These are phyloP conservation scores for Zaprionus taronus DNA, from an alignment of 1,140 invertebrate genomes.

Conservation along the genomic window DNA sequence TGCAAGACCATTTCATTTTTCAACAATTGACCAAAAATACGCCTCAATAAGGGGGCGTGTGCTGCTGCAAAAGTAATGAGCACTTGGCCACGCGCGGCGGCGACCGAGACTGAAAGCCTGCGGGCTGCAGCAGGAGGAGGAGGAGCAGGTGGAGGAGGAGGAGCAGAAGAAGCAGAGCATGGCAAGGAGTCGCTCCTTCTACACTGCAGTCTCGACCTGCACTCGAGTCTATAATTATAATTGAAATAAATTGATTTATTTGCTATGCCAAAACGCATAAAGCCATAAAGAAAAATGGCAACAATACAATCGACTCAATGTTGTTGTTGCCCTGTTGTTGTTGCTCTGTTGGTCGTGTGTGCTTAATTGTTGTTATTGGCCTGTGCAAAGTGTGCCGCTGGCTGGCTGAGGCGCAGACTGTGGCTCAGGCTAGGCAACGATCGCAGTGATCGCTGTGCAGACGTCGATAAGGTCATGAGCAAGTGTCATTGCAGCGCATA, in stretches of 20 bases:
- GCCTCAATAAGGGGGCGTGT: slow-evolving; percentile 73
- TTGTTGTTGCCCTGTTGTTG: slow-evolving; percentile 19
- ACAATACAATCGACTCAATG: slow-evolving; percentile 66
- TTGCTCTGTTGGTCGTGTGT: slow-evolving; percentile 48
- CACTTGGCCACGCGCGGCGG: slow-evolving; percentile 76
- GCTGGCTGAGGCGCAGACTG: slow-evolving; percentile 47
- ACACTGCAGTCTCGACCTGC: slow-evolving; percentile 33
- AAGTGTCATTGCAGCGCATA: slow-evolving; percentile 81
- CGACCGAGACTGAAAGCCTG: background rate
- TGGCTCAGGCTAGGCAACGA: slow-evolving; percentile 23
- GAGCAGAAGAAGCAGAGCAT: slow-evolving; percentile 1
- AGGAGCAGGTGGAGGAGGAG: slow-evolving; percentile 32
- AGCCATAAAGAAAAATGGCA: slow-evolving; percentile 83
- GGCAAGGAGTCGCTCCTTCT: slow-evolving; percentile 12
- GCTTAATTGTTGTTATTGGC: slow-evolving; percentile 81
- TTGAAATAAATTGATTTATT: slow-evolving; percentile 83
- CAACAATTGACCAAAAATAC: slow-evolving; percentile 77
- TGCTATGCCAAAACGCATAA: slow-evolving; percentile 82
- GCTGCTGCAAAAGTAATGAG: slow-evolving; percentile 74
- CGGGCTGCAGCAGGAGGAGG: slow-evolving; percentile 23
- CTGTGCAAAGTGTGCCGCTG: slow-evolving; percentile 60
- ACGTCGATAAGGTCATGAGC: slow-evolving; percentile 80
- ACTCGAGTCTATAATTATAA: slow-evolving; percentile 77
- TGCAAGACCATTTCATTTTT: slow-evolving; percentile 81
- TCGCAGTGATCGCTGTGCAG: slow-evolving; percentile 46